These are phyloP conservation scores for Drosophila neonasuta DNA, from an alignment of 2,888 invertebrate species.

Conservation along the genomic window DNA sequence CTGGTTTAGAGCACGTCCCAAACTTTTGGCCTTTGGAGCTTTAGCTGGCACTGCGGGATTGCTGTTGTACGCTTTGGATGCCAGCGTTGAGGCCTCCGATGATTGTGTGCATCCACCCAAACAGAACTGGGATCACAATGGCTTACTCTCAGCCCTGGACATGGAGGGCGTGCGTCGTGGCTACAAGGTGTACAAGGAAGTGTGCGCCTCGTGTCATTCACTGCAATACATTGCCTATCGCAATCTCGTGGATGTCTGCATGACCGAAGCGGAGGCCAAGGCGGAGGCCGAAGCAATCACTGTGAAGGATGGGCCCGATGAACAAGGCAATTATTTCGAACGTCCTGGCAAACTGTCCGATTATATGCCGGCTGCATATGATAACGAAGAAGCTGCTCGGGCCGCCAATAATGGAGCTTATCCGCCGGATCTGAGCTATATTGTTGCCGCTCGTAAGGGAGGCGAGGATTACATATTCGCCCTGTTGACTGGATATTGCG, in stretches of 20 bases:
- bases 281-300: slow-evolving; percentile 94
- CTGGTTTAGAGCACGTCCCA: slow-evolving; percentile 27
- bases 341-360: slow-evolving; percentile 98
- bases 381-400: slow-evolving; percentile 97
- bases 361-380: slow-evolving; percentile 94
- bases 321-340: slow-evolving; percentile 93
- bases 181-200: slow-evolving; percentile 99
- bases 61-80: slow-evolving; percentile 90
- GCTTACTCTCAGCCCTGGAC: slow-evolving; percentile 89
- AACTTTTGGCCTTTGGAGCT: slow-evolving; percentile 87
- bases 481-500: slow-evolving; percentile 96
- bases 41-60: slow-evolving; percentile 92
- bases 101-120: slow-evolving; percentile 91
- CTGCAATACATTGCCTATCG: slow-evolving; percentile 95
- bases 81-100: slow-evolving; percentile 92
- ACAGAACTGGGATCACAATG: slow-evolving; percentile 93
- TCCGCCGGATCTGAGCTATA: slow-evolving; percentile 97
- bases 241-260: slow-evolving; percentile 92
- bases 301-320: slow-evolving; percentile 91
- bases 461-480: slow-evolving; percentile 98
- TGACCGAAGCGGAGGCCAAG: slow-evolving; percentile 97
- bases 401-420: slow-evolving; percentile 98
- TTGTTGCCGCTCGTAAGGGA: slow-evolving; percentile 93
- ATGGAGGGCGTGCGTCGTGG: slow-evolving; percentile 94
- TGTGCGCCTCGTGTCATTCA: slow-evolving; percentile 99